Base-by-base conservation (phyloP, 2,797 vertebrate species). In the Myotis planiceps region DNA sequence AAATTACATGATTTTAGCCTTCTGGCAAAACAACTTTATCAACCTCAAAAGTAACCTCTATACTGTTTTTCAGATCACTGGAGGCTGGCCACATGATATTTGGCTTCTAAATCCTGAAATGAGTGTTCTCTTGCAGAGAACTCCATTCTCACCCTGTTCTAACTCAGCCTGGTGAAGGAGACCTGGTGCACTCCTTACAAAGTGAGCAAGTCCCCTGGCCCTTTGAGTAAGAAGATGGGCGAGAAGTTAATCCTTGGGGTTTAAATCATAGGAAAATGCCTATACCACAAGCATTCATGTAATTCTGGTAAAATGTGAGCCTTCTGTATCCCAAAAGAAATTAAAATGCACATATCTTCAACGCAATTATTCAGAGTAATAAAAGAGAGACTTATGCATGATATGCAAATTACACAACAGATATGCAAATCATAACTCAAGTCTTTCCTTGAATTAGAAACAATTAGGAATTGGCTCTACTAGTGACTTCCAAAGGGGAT, bases 41-140 rank as follows among this genome's bases (percentile, higher is more conserved):
- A 65, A n/a, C 47, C 32, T 95, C 86, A 68, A 84, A 74, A 92
- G 72, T 84, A 90, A 92, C 83, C 75, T 96, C 91, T 89, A 92
- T 76, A 76, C 23, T 55, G 55, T 93, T 95, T 88, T 87, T 92
- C 92, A 96, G 88, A 89, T 91, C 80, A 39, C 23, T 89, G 89
- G 92, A 97, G 83, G 58, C 32, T 6, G 16, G 71, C 66, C 84
- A 94, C 47, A 23, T 51, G 63, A 66, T 58, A 86, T 60, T 79
- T 89, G 74, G 65, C 85, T 92, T 92, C 65, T 34, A 63, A 69
- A 25, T 86, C 88, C 74, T 69, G 19, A 32, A 88, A 66, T 72
- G 71, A 95, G 32, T 84, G 37, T 63, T 72, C 53, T 87, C 83
- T 74, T 53, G 16, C 58, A 34, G 71, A 66, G 51, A 42, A 51